A percentile compares a stretch with the other conserved stretches of the same genome.
phyloP scores from a whole-genome alignment of 2,888 invertebrate genomes.

The Maniola hyperantus region DNA sequence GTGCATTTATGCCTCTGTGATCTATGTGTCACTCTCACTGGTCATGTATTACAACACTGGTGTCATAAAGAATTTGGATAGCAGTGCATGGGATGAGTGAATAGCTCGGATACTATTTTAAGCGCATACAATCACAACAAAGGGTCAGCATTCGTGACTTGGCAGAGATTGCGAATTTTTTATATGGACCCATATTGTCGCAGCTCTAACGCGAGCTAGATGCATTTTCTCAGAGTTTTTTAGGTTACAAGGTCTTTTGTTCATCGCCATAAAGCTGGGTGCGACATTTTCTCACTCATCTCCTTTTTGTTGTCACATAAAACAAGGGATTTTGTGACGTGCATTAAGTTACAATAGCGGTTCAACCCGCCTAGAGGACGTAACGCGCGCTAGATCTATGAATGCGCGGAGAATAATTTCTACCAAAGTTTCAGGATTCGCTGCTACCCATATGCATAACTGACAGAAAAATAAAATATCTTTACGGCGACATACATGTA shows the following conservation, averaged over 20 bases:
- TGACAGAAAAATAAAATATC: too few species aligned
- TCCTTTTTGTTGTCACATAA: slow-evolving; percentile 28
- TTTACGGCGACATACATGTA: too few species aligned
- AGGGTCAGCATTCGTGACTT: slow-evolving; percentile 31
- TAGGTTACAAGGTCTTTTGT: slow-evolving; percentile 36
- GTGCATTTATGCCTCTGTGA: too few species aligned
- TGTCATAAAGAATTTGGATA: not conserved
- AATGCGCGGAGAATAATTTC: too few species aligned
- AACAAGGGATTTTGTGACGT: slow-evolving; percentile 24
- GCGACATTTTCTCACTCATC: slow-evolving; percentile 26
- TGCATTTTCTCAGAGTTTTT: slow-evolving; percentile 32
- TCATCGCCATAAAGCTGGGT: slow-evolving; percentile 18
- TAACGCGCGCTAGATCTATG: too few species aligned
- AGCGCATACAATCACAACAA: slow-evolving; percentile 12
- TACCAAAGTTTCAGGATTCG: too few species aligned
- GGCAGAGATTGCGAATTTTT: slow-evolving; percentile 33
- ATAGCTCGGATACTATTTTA: slow-evolving; percentile 15
- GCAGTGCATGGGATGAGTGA: not conserved
- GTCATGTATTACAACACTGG: too few species aligned
- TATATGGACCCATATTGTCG: slow-evolving; percentile 30
- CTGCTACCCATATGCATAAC: too few species aligned
- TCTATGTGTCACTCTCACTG: too few species aligned
- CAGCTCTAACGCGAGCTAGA: slow-evolving; percentile 25
- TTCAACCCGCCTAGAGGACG: too few species aligned
- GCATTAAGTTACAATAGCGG: too few species aligned